phyloP scores from a whole-genome alignment of 2,113 vertebrate genomes.

The Larimichthys crocea region DNA sequence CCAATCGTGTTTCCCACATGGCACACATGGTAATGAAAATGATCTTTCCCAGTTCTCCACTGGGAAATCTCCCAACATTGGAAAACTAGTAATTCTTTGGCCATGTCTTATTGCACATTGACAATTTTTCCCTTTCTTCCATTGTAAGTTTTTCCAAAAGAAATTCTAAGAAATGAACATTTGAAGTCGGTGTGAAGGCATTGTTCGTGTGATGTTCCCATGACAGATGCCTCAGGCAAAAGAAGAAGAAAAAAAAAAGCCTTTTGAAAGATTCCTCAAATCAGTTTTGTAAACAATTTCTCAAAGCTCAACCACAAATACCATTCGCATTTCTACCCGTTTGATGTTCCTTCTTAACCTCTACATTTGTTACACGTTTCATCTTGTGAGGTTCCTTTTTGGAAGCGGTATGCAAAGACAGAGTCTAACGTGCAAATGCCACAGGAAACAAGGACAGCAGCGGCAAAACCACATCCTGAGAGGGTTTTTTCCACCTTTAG shows the following conservation, averaged over 20 bases:
- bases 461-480: not conserved
- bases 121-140: not conserved
- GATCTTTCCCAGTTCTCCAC: constrained; percentile 16
- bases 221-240: constrained; percentile 31
- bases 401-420: constrained; percentile 1
- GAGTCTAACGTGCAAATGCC: not conserved
- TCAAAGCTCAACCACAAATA: constrained; percentile 38
- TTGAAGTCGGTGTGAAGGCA: constrained; percentile 16
- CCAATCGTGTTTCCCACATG: constrained; percentile 26
- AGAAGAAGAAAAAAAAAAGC: not conserved
- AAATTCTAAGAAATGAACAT: not conserved
- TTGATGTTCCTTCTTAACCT: constrained; percentile 54
- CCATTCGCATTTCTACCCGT: constrained; percentile 27
- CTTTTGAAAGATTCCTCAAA: constrained; percentile 21
- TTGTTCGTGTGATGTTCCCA: constrained; percentile 35
- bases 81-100: not conserved
- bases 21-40: constrained; percentile 35
- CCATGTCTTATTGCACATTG: not conserved
- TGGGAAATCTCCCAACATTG: constrained; percentile 40
- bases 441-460: constrained; percentile 21
- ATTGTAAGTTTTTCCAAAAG: constrained; percentile 18
- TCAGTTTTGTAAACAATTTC: constrained; percentile 53
- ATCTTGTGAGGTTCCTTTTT: constrained; percentile 27
- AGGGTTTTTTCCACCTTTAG: constrained; percentile 10
- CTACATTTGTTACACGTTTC: constrained; percentile 23